These are phyloP conservation scores for Ichneumoninae sp. DNA, from an alignment of 2,888 invertebrate genomes.

Conservation along the genomic window DNA sequence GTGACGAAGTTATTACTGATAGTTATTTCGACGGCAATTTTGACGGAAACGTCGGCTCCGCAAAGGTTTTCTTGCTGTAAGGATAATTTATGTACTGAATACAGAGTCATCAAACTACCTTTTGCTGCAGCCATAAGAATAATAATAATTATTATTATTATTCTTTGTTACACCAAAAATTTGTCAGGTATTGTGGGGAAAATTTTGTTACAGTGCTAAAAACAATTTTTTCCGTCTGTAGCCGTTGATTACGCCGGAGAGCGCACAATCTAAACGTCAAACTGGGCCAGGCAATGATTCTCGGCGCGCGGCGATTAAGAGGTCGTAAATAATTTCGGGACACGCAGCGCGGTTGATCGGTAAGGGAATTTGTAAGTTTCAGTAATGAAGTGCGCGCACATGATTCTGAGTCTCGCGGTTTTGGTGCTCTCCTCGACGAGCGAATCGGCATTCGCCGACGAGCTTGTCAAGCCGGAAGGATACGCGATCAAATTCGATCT, in stretches of 20 bases:
- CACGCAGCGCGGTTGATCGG: not conserved
- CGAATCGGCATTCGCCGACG: not conserved
- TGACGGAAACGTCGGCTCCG: not conserved
- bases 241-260: not conserved
- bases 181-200: too few species aligned
- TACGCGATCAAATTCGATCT: constrained; percentile 42
- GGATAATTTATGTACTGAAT: too few species aligned
- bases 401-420: not conserved
- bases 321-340: constrained; percentile 9
- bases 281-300: constrained; percentile 1
- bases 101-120: too few species aligned
- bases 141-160: too few species aligned
- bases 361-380: not conserved
- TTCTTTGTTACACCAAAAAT: too few species aligned
- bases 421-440: not conserved
- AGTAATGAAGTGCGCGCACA: constrained; percentile 7
- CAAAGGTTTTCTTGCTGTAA: not conserved
- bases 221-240: not conserved
- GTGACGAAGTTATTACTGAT: not conserved
- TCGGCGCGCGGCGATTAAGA: constrained; percentile 12
- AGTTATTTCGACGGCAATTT: not conserved
- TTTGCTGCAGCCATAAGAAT: too few species aligned
- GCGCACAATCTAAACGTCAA: not conserved
- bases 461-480: constrained; percentile 10
- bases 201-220: not conserved